Evolutionary conservation across 1,140 invertebrate genomes (phyloP).

Genomic region (Drosophila arizonae): DNA sequence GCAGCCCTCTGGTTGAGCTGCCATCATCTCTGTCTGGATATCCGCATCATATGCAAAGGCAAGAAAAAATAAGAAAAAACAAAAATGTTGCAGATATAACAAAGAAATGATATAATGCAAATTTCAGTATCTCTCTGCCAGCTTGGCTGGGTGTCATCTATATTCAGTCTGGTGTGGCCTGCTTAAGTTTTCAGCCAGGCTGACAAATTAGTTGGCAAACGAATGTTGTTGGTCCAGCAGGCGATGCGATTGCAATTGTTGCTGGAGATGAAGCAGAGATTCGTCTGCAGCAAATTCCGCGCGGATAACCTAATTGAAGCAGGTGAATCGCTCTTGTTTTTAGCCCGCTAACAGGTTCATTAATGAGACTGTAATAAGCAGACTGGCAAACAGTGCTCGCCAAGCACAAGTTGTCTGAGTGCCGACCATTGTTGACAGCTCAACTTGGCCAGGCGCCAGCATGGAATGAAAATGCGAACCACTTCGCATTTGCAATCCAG

Average conservation of each 20-base stretch:
- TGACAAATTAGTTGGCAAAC: conserved; percentile 1
- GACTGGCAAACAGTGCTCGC: background rate
- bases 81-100: too few relatives aligned
- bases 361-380: background rate
- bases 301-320: background rate
- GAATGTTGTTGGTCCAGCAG: background rate
- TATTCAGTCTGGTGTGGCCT: background rate
- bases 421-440: background rate
- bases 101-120: background rate
- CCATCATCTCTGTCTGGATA: too few relatives aligned
- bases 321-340: background rate
- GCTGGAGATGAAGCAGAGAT: background rate
- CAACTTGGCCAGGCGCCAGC: background rate
- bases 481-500: background rate
- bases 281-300: background rate
- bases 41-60: too few relatives aligned
- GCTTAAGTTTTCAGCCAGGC: background rate
- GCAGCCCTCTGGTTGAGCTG: too few relatives aligned
- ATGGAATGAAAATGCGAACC: background rate
- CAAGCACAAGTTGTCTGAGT: background rate
- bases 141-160: background rate
- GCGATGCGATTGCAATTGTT: too few relatives aligned
- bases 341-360: background rate
- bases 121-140: background rate
- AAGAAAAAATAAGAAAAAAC: too few relatives aligned